A percentile compares a stretch with the other conserved stretches of the same genome.
These are phyloP conservation scores for Plusia festucae DNA, from an alignment of 2,888 invertebrate species.

Conservation along the genomic window DNA sequence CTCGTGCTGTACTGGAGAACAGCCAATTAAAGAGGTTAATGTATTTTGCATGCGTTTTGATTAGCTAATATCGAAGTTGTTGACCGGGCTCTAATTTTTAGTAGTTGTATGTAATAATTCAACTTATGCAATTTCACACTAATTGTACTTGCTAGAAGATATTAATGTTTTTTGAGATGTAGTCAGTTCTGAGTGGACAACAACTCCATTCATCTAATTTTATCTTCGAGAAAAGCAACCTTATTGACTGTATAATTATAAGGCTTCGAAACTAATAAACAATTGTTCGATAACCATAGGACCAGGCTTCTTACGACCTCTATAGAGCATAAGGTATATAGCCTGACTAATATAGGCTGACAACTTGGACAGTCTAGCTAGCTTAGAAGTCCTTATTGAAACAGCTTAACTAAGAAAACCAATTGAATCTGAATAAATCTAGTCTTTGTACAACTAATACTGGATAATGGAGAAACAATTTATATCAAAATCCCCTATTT, in stretches of 20 bases:
- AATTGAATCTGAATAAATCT: slow-evolving; percentile 1
- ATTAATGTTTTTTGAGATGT: no score
- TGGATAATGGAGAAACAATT: background rate
- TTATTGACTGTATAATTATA: no score
- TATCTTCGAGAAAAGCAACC: no score
- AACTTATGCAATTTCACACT: no score
- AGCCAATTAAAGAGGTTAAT: slow-evolving; percentile 86
- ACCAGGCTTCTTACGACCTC: no score
- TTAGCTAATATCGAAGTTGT: slow-evolving; percentile 61
- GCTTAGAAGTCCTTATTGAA: slow-evolving; percentile 1
- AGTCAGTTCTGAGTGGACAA: no score
- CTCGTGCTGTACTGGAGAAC: slow-evolving; percentile 73
- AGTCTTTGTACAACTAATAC: background rate
- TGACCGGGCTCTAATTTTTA: background rate
- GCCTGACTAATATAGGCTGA: background rate
- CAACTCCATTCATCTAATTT: no score
- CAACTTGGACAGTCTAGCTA: background rate
- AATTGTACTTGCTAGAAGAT: no score
- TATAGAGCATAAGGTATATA: no score
- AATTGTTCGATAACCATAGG: no score
- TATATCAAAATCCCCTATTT: background rate
- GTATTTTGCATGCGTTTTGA: slow-evolving; percentile 81
- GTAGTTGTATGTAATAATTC: no score
- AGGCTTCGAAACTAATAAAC: background rate
- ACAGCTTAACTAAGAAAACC: background rate